Evolutionary conservation across 2,113 vertebrate species (phyloP).

Genomic region (Myrmecophaga tridactyla): DNA sequence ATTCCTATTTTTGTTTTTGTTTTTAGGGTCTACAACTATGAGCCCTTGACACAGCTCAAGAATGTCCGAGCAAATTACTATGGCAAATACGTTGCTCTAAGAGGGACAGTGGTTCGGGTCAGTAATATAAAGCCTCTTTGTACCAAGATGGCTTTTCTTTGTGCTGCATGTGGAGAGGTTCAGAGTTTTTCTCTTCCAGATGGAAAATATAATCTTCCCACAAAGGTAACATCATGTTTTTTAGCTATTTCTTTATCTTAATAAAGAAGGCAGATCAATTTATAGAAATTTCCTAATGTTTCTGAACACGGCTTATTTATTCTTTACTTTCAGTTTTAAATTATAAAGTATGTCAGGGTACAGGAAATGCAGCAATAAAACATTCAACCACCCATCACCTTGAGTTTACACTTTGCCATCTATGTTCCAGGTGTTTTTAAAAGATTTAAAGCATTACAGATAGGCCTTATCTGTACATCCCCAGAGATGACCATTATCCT

Average conservation of each 20-base stretch:
- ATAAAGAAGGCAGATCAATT: neutral
- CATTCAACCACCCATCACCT: neutral
- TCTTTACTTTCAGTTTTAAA: slow-evolving; percentile 5
- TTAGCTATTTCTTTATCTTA: neutral
- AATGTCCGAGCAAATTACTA: slow-evolving; percentile 93
- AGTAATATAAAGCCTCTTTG: slow-evolving; percentile 95
- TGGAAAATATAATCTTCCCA: slow-evolving; percentile 92
- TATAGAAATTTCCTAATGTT: neutral
- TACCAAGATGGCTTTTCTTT: slow-evolving; percentile 92
- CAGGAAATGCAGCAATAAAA: neutral
- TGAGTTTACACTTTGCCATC: slow-evolving; percentile 6
- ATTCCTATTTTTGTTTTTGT: slow-evolving; percentile 46
- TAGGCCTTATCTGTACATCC: neutral
- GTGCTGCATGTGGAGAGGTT: slow-evolving; percentile 86
- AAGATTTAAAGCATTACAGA: neutral
- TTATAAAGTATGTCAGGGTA: slow-evolving; percentile 28
- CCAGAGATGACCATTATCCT: neutral
- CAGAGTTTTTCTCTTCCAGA: slow-evolving; percentile 90
- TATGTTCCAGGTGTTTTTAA: neutral
- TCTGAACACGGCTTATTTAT: slow-evolving; percentile 21
- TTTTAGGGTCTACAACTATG: slow-evolving; percentile 94
- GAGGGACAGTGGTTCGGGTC: slow-evolving; percentile 95
- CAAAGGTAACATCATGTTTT: slow-evolving; percentile 85
- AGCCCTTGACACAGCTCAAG: slow-evolving; percentile 91
- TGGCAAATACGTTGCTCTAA: slow-evolving; percentile 91